These are phyloP conservation scores for Anorthoa munda DNA, from an alignment of 2,888 invertebrate genomes.

Conservation along the genomic window DNA sequence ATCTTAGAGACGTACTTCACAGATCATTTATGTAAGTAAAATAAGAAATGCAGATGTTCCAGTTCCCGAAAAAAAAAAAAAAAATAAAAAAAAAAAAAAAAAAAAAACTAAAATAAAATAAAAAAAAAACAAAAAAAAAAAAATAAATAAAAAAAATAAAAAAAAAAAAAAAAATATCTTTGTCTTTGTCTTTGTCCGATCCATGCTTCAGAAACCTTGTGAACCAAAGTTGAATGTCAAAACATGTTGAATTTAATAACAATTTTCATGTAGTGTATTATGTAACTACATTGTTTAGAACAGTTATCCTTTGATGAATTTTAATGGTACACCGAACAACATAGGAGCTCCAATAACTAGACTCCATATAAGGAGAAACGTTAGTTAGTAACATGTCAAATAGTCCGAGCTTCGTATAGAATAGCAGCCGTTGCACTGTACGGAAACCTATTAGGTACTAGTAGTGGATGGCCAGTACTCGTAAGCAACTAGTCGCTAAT, in stretches of 20 bases:
- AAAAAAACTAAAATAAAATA: too few relatives aligned
- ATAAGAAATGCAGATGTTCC: not conserved
- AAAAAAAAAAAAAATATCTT: too few relatives aligned
- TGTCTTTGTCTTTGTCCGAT: too few relatives aligned
- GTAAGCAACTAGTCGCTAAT: constrained; percentile 55
- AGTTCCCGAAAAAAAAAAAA: too few relatives aligned
- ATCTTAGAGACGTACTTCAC: too few relatives aligned
- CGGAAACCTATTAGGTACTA: constrained; percentile 45
- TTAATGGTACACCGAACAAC: constrained; percentile 50
- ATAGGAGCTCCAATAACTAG: constrained; percentile 50
- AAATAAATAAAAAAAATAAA: too few relatives aligned
- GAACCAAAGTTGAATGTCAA: constrained; percentile 1
- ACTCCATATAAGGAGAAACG: constrained; percentile 49
- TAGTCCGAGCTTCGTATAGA: constrained; percentile 40
- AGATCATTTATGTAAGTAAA: not conserved
- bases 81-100: too few relatives aligned
- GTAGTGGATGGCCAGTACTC: constrained; percentile 30
- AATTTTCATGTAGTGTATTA: not conserved
- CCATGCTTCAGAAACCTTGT: not conserved
- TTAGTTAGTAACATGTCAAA: constrained; percentile 63
- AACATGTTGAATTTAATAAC: not conserved
- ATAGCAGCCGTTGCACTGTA: constrained; percentile 8
- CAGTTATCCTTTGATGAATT: constrained; percentile 46
- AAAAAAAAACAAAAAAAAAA: too few relatives aligned
- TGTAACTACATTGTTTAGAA: constrained; percentile 14